A percentile compares a stretch with the other conserved stretches of the same genome.
These are phyloP conservation scores for Loxodonta africana DNA, from an alignment of 2,113 vertebrate species.

Conservation along the genomic window DNA sequence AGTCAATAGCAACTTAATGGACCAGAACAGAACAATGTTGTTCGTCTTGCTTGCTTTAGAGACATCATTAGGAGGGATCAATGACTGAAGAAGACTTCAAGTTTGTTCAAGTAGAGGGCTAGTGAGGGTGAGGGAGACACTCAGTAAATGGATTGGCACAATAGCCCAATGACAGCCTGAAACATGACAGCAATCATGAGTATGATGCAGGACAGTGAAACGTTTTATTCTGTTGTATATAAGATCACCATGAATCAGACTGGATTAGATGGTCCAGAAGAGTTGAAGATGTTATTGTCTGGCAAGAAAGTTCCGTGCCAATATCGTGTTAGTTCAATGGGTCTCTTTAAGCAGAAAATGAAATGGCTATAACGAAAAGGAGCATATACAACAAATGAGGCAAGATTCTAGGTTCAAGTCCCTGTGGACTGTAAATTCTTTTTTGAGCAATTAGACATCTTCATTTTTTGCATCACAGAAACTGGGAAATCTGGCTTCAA, in stretches of 20 bases:
- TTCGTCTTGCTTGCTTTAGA: too few species aligned
- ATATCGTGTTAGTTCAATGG: neutral
- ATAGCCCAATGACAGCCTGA: too few species aligned
- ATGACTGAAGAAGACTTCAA: too few species aligned
- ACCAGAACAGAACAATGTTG: too few species aligned
- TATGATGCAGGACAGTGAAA: too few species aligned
- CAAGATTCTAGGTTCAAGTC: neutral
- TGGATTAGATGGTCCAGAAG: neutral
- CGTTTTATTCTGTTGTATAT: neutral
- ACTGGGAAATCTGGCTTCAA: constrained; percentile 31
- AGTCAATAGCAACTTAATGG: too few species aligned
- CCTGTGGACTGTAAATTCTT: neutral
- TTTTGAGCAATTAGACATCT: neutral
- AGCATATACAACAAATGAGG: neutral
- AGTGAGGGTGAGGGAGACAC: too few species aligned
- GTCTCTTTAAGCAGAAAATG: neutral
- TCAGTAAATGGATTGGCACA: too few species aligned
- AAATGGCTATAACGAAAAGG: neutral
- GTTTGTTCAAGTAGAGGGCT: too few species aligned
- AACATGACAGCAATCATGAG: too few species aligned
- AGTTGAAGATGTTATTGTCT: neutral
- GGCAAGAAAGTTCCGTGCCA: neutral
- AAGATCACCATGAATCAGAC: too few species aligned
- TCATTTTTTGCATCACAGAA: constrained; percentile 44
- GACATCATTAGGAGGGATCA: too few species aligned